A percentile compares a stretch with the other conserved stretches of the same genome.
These are phyloP conservation scores for Spilarctia lutea DNA, from an alignment of 2,888 invertebrate genomes.

Conservation along the genomic window DNA sequence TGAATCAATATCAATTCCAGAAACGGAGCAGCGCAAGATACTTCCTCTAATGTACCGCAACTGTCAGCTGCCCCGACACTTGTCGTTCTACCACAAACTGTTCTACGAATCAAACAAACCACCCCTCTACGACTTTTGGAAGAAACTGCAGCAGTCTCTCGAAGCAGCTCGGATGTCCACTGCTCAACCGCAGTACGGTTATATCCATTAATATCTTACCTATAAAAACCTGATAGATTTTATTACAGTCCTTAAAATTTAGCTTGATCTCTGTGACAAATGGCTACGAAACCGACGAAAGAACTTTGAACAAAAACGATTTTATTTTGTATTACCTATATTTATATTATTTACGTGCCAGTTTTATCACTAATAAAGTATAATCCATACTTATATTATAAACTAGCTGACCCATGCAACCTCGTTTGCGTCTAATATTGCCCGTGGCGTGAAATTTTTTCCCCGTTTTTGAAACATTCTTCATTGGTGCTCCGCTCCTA, in stretches of 20 bases:
- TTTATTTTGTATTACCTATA: too few species aligned
- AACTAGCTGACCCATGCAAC: too few species aligned
- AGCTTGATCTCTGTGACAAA: too few species aligned
- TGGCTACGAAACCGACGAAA: too few species aligned
- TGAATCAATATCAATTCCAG: slow-evolving; percentile 33
- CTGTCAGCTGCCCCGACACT: slow-evolving; percentile 88
- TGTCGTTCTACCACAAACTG: slow-evolving; percentile 89
- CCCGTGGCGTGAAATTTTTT: too few species aligned
- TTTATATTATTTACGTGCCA: too few species aligned
- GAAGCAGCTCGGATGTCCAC: slow-evolving; percentile 34
- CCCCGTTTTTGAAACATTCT: too few species aligned
- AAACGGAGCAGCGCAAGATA: slow-evolving; percentile 85
- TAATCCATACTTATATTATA: too few species aligned
- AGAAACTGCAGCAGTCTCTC: slow-evolving; percentile 87
- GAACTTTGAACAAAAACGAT: too few species aligned
- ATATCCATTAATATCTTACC: not conserved
- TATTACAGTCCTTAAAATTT: not conserved
- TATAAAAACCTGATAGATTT: not conserved
- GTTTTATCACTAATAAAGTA: too few species aligned
- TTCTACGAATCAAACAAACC: slow-evolving; percentile 76
- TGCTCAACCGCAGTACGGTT: slow-evolving; percentile 24
- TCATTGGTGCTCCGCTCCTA: too few species aligned
- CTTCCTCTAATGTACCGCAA: slow-evolving; percentile 90
- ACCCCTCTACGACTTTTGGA: slow-evolving; percentile 89
- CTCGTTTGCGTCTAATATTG: too few species aligned